phyloP scores from a whole-genome alignment of 2,797 vertebrate genomes.

The Ctenosaura bakeri region DNA sequence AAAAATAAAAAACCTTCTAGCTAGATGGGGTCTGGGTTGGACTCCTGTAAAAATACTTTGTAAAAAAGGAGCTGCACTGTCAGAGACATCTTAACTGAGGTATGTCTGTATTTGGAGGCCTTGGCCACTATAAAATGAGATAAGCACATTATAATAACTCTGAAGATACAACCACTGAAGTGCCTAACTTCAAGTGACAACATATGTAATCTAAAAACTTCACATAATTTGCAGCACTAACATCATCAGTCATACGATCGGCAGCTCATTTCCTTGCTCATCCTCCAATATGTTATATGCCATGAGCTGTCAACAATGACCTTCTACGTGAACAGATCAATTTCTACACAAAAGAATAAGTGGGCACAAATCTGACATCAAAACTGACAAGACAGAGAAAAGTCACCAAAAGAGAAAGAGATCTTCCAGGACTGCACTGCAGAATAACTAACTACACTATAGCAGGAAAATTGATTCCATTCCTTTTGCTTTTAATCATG shows the following conservation, averaged over 20 bases:
- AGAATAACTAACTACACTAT: neutral
- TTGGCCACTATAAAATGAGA: neutral
- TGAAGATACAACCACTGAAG: neutral
- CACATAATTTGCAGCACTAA: neutral
- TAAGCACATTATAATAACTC: neutral
- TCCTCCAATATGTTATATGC: neutral
- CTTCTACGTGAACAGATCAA: neutral
- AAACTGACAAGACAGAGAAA: neutral
- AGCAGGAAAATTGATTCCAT: neutral
- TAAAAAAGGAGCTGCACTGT: no score
- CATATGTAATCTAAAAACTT: neutral
- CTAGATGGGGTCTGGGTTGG: no score
- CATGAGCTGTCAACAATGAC: neutral
- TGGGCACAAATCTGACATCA: neutral
- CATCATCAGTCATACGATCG: neutral
- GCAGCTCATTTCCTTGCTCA: neutral
- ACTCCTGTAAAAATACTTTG: no score
- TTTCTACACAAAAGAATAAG: conserved; percentile 8
- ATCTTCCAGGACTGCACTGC: neutral
- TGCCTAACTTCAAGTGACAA: neutral
- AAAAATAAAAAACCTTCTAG: no score
- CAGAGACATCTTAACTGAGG: no score
- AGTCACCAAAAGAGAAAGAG: neutral
- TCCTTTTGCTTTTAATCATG: neutral
- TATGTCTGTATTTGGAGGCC: neutral